Evolutionary conservation across 2,888 invertebrate genomes (phyloP).

Genomic region (Amphipoea oculea): DNA sequence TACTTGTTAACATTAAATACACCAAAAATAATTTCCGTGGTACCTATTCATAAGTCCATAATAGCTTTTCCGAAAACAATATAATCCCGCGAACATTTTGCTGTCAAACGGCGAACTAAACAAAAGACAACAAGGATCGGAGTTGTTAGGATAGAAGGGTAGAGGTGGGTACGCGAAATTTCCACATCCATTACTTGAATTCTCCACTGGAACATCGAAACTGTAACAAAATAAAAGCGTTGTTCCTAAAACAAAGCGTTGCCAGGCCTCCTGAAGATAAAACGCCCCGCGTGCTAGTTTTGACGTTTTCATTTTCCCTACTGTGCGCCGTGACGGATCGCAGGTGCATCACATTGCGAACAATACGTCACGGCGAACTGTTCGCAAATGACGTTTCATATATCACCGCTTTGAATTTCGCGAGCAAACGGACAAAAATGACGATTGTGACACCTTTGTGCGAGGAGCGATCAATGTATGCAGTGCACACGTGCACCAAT

Average conservation of each 20-base stretch:
- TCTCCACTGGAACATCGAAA: constrained; percentile 41
- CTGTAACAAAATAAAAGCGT: constrained; percentile 56
- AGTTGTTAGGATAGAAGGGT: background rate
- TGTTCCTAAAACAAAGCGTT: constrained; percentile 54
- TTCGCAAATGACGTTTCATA: constrained; percentile 72
- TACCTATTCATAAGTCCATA: constrained; percentile 52
- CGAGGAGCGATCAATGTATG: constrained; percentile 42
- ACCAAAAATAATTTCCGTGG: constrained; percentile 56
- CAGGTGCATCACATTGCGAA: constrained; percentile 74
- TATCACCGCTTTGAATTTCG: constrained; percentile 67
- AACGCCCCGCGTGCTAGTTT: constrained; percentile 51
- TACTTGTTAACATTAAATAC: constrained; percentile 64
- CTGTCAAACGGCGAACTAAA: constrained; percentile 59
- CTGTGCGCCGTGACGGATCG: constrained; percentile 68
- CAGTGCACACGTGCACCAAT: constrained; percentile 46
- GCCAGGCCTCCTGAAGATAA: constrained; percentile 60
- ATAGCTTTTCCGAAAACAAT: constrained; percentile 65
- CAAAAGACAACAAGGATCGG: constrained; percentile 45
- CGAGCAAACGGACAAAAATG: constrained; percentile 64
- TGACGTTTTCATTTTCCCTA: constrained; percentile 75
- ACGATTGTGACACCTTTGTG: constrained; percentile 63
- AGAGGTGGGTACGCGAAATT: constrained; percentile 31
- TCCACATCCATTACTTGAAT: constrained; percentile 58
- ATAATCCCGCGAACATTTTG: constrained; percentile 60
- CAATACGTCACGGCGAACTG: constrained; percentile 68